Percentiles rank a stretch among this genome's conserved stretches.
Conservation (phyloP, 1,140 invertebrate genomes). For the Drosophila serrata region DNA sequence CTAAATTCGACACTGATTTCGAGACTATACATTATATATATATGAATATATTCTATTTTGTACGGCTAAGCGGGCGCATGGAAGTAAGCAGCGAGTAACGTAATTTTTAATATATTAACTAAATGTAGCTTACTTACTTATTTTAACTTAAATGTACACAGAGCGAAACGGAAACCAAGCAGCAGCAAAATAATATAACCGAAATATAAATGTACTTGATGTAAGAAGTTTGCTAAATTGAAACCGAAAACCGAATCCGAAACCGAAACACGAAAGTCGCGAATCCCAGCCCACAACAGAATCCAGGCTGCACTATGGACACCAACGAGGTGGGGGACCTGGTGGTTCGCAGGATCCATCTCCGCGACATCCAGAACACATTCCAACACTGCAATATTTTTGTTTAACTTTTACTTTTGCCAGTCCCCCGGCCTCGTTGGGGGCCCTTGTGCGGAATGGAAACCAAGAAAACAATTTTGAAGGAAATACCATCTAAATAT, state of each 20-base stretch:
- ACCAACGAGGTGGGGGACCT: neutral
- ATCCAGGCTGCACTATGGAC: constrained; percentile 19
- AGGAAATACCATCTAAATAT: constrained; percentile 83
- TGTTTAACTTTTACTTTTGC: constrained; percentile 66
- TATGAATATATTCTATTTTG: constrained; percentile 7
- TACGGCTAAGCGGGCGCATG: constrained; percentile 39
- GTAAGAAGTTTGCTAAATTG: constrained; percentile 80
- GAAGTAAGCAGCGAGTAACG: constrained; percentile 67
- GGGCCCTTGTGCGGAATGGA: constrained; percentile 23
- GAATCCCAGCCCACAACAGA: constrained; percentile 37
- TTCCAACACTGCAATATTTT: constrained; percentile 71
- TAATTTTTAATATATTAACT: constrained; percentile 77
- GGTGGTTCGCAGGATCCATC: neutral
- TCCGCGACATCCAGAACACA: constrained; percentile 45
- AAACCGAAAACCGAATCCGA: constrained; percentile 31
- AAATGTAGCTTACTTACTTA: constrained; percentile 81
- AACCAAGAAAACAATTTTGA: constrained; percentile 74
- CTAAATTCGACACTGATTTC: neutral
- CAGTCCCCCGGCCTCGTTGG: constrained; percentile 1
- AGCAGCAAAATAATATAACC: constrained; percentile 52
- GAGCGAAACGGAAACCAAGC: constrained; percentile 37
- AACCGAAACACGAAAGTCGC: constrained; percentile 48
- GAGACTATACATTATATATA: constrained; percentile 1
- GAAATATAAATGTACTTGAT: constrained; percentile 80
- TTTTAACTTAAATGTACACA: constrained; percentile 79